These are phyloP conservation scores for Pyrochroa serraticornis DNA, from an alignment of 2,888 invertebrate species.

Conservation along the genomic window DNA sequence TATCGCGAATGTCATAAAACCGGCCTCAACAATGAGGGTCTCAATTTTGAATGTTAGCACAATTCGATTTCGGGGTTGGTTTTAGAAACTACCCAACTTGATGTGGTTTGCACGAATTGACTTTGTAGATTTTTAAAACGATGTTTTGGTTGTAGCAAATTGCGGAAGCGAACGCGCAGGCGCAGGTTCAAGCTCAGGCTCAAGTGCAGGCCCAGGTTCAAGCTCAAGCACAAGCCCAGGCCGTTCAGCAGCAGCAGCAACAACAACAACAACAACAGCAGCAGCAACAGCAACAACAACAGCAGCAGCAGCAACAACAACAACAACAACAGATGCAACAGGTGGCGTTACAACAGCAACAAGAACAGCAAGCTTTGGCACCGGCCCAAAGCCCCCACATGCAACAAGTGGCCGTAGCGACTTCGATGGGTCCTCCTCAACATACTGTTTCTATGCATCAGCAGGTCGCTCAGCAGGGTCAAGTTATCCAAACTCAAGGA, in stretches of 20 bases:
- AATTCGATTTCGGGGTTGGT: too few species aligned
- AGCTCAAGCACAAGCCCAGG: slow-evolving; percentile 39
- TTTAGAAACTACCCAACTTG: too few species aligned
- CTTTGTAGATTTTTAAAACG: slow-evolving; percentile 1
- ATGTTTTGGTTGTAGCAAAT: slow-evolving; percentile 39
- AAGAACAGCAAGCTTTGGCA: slow-evolving; percentile 55
- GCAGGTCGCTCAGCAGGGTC: slow-evolving; percentile 57
- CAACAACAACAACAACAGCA: slow-evolving; percentile 60
- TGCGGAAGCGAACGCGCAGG: slow-evolving; percentile 50
- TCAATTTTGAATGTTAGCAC: too few species aligned
- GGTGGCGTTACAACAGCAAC: slow-evolving; percentile 65
- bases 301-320: slow-evolving; percentile 61
- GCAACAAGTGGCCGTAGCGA: slow-evolving; percentile 50
- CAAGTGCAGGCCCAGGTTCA: slow-evolving; percentile 44
- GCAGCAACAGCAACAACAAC: slow-evolving; percentile 53
- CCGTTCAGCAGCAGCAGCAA: slow-evolving; percentile 60
- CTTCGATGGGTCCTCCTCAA: slow-evolving; percentile 55
- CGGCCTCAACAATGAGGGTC: neutral
- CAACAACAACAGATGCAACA: slow-evolving; percentile 60
- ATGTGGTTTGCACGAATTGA: too few species aligned
- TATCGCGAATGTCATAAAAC: neutral
- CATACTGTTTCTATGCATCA: slow-evolving; percentile 62
- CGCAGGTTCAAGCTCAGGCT: slow-evolving; percentile 43
- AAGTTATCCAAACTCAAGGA: slow-evolving; percentile 59
- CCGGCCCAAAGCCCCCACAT: slow-evolving; percentile 59